These are phyloP conservation scores for Elanus axillaris DNA, from an alignment of 2,113 vertebrate species.

Conservation along the genomic window DNA sequence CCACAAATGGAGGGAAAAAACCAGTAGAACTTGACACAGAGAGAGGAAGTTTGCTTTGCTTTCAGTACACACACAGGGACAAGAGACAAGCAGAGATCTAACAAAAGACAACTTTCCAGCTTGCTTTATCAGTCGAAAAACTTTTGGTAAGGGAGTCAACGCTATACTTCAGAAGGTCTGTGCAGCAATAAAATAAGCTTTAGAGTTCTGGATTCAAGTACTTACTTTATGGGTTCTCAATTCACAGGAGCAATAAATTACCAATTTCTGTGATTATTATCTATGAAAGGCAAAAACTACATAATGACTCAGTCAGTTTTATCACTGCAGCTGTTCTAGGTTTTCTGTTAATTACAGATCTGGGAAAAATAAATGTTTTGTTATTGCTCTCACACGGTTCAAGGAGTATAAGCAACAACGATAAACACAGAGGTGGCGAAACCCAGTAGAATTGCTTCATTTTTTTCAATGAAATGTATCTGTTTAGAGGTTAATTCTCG, in stretches of 20 bases:
- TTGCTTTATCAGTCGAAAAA: neutral
- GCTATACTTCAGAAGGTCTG: neutral
- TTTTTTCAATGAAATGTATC: neutral
- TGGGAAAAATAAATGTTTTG: constrained; percentile 69
- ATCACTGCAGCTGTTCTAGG: constrained; percentile 64
- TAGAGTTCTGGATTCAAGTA: constrained; percentile 27
- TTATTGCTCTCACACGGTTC: constrained; percentile 31
- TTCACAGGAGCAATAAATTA: constrained; percentile 66
- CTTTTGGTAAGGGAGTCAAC: neutral
- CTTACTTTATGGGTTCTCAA: constrained; percentile 41
- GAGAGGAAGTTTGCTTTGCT: neutral
- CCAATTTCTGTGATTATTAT: constrained; percentile 67
- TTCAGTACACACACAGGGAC: neutral
- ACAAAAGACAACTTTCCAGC: neutral
- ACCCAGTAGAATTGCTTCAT: neutral
- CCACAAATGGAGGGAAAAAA: neutral
- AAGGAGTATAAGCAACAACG: neutral
- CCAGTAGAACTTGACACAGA: neutral
- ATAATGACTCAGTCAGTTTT: constrained; percentile 67
- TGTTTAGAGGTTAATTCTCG: neutral
- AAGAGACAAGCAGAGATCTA: neutral
- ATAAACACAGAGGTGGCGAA: constrained; percentile 38
- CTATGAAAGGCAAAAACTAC: constrained; percentile 73
- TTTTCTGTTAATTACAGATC: constrained; percentile 66
- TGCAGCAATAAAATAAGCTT: neutral